Conservation (phyloP, 1,140 invertebrate genomes). For the Aphelenchoides avenae region DNA sequence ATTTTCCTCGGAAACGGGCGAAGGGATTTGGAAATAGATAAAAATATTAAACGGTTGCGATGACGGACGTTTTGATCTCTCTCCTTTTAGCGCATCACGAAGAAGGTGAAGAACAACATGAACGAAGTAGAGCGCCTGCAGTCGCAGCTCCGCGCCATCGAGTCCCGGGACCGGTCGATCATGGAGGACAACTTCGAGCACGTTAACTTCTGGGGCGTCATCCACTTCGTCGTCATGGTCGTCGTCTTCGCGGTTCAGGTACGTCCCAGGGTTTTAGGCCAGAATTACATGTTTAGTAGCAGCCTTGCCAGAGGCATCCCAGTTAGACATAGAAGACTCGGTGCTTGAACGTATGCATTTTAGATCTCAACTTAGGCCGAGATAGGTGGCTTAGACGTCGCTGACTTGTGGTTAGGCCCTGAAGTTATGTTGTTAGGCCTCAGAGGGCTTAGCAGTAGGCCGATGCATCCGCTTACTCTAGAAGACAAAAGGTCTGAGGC, state of each 20-base stretch:
- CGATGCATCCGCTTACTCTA: too few relatives aligned
- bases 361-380: too few relatives aligned
- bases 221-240: constrained; percentile 61
- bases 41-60: too few relatives aligned
- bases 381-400: too few relatives aligned
- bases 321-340: too few relatives aligned
- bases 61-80: neutral
- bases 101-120: constrained; percentile 59
- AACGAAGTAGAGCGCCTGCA: constrained; percentile 61
- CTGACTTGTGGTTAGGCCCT: too few relatives aligned
- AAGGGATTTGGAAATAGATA: too few relatives aligned
- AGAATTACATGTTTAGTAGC: too few relatives aligned
- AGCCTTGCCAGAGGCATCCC: too few relatives aligned
- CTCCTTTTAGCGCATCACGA: constrained; percentile 59
- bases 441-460: too few relatives aligned
- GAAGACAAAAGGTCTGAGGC: too few relatives aligned
- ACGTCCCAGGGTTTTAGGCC: neutral
- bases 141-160: constrained; percentile 59
- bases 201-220: constrained; percentile 61
- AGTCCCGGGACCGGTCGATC: constrained; percentile 60
- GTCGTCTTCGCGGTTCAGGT: constrained; percentile 60
- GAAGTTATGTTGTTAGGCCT: too few relatives aligned
- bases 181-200: constrained; percentile 61
- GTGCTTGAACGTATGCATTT: constrained; percentile 17
- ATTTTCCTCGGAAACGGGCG: neutral